Evolutionary conservation across 2,113 vertebrate genomes (phyloP).

Genomic region (Setophaga coronata): DNA sequence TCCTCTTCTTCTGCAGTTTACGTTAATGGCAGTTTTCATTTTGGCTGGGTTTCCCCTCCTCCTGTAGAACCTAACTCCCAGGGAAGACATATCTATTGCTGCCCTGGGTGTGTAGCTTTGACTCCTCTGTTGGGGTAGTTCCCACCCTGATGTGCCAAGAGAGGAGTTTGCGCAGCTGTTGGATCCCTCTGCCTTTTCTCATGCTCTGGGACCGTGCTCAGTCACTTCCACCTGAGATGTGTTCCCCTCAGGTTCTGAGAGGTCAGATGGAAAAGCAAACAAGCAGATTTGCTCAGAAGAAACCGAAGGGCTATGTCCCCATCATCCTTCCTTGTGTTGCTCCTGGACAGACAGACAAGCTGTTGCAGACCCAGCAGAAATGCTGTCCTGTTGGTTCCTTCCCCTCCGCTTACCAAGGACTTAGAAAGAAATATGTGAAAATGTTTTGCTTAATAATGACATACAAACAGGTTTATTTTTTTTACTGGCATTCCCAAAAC

Average conservation of each 20-base stretch:
- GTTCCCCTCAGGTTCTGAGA: not conserved
- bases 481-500: not conserved
- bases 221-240: not conserved
- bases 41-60: not conserved
- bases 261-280: not conserved
- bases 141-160: not conserved
- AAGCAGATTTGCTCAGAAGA: not conserved
- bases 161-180: not conserved
- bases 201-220: not conserved
- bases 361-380: not conserved
- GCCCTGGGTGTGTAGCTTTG: not conserved
- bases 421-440: not conserved
- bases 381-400: rapidly evolving
- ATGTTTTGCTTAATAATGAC: not conserved
- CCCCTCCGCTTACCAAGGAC: not conserved
- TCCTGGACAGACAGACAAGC: not conserved
- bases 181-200: not conserved
- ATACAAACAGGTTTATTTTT: not conserved
- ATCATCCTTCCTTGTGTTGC: not conserved
- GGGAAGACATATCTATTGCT: rapidly evolving
- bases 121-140: not conserved
- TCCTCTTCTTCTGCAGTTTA: not conserved
- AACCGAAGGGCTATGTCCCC: not conserved
- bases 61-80: not conserved
- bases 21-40: not conserved